These are phyloP conservation scores for Trididemnum clinides DNA, from an alignment of 23 tunicate species.

Conservation along the genomic window DNA sequence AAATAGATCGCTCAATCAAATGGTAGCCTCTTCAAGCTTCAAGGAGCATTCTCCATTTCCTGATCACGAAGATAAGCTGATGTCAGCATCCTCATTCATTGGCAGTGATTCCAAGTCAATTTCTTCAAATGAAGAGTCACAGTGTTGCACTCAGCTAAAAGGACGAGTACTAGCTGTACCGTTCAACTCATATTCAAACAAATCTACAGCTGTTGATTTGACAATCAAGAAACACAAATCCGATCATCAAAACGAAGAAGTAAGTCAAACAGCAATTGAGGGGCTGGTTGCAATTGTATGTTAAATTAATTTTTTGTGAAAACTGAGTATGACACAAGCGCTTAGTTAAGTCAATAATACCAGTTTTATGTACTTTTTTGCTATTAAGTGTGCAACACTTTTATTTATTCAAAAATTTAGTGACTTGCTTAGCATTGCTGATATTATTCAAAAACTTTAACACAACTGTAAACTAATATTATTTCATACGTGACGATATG, in stretches of 20 bases:
- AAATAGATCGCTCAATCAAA: not conserved
- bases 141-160: not conserved
- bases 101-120: not conserved
- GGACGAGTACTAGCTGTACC: conserved; percentile 11
- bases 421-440: too few relatives aligned
- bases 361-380: too few relatives aligned
- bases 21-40: not conserved
- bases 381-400: too few relatives aligned
- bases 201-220: not conserved
- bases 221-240: not conserved
- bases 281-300: too few relatives aligned
- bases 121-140: not conserved
- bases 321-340: too few relatives aligned
- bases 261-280: too few relatives aligned
- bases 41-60: not conserved
- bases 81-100: not conserved
- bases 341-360: too few relatives aligned
- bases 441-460: too few relatives aligned
- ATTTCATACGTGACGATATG: too few relatives aligned
- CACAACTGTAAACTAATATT: too few relatives aligned
- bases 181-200: not conserved
- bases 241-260: not conserved
- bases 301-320: too few relatives aligned
- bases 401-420: too few relatives aligned
- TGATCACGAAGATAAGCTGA: not conserved